Evolutionary conservation across 2,888 invertebrate genomes (phyloP), one percentile per base, ranked within the genome.

Genomic region (Eupithecia exiguata): DNA sequence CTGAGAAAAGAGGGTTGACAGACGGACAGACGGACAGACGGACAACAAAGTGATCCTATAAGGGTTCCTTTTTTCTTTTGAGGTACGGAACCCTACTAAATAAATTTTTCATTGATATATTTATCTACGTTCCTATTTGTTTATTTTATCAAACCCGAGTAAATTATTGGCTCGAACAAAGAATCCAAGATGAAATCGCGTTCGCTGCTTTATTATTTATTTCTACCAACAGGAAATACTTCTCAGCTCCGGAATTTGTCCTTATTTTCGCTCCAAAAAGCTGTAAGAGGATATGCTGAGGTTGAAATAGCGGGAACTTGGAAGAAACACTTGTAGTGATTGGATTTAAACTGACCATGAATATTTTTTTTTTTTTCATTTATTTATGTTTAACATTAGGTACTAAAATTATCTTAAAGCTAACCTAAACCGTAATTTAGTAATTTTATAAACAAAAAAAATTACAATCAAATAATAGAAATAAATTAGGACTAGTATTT

Each of bases 131-230:
- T 25, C 12, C 58, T 58, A 12, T 58, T 58, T 14, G 58, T 25
- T 58, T 58, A n/a, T 58, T 58, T 58, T 25, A 58, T 58, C 21
- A 58, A 21, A 25, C 58, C n/a, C 63, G 18, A 65, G 38, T 65
- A 38, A 38, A 65, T n/a, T 36, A 36, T 58, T 58, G 38, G n/a
- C 38, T 65, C 74, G 80, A 83, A 86, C 86, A 87, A 87, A 84
- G 84, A 82, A 84, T 82, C 82, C 84, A 79, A 82, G 87, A 89
- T 86, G 85, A 88, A 89, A 89, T 87, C 84, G 65, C 18, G 46
- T 83, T 84, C 82, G 76, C 78, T 75, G 80, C 83, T 87, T 76
- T 86, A 88, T 87, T 88, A 89, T 89, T 89, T 86, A 89, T 82
- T 38, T 65, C 40, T 35, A 36, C 68, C 58, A 74, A 61, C 36